Evolutionary conservation across 2,797 vertebrate species (phyloP).

Genomic region (Poecilia picta): DNA sequence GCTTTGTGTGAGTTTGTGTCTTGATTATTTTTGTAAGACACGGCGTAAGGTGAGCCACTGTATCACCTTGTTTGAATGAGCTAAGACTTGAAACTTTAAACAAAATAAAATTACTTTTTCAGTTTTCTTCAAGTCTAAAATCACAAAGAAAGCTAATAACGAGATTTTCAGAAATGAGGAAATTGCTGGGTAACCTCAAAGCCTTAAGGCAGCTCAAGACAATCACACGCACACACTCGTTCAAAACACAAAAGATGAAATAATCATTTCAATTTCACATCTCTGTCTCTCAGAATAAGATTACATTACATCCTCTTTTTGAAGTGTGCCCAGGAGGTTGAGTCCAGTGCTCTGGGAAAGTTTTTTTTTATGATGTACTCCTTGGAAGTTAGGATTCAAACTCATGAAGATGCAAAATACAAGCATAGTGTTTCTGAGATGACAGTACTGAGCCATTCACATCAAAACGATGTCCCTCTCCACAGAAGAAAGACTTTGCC

Average conservation of each 20-base stretch:
- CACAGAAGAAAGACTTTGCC: conserved; percentile 55
- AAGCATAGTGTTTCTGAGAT: conserved; percentile 53
- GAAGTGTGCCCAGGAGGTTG: conserved; percentile 58
- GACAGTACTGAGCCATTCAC: conserved; percentile 62
- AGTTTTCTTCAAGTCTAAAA: conserved; percentile 24
- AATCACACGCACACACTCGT: conserved; percentile 31
- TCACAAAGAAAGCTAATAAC: conserved; percentile 38
- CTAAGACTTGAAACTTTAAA: conserved; percentile 23
- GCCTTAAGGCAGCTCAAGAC: conserved; percentile 50
- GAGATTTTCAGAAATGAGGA: conserved; percentile 48
- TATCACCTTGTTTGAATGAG: conserved; percentile 1
- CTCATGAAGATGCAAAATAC: conserved; percentile 55
- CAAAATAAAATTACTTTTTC: conserved; percentile 21
- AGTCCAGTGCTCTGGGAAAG: conserved; percentile 46
- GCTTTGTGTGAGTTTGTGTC: background rate
- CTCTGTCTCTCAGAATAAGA: conserved; percentile 59
- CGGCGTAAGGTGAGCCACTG: background rate
- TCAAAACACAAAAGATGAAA: conserved; percentile 64
- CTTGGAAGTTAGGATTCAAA: conserved; percentile 66
- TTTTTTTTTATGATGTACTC: conserved; percentile 49
- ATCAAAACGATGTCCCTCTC: conserved; percentile 57
- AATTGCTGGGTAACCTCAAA: conserved; percentile 59
- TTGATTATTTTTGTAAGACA: background rate
- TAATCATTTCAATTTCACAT: conserved; percentile 69
- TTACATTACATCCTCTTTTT: conserved; percentile 66